These are phyloP conservation scores for Anas platyrhynchos DNA, from an alignment of 2,113 vertebrate genomes.

Conservation along the genomic window DNA sequence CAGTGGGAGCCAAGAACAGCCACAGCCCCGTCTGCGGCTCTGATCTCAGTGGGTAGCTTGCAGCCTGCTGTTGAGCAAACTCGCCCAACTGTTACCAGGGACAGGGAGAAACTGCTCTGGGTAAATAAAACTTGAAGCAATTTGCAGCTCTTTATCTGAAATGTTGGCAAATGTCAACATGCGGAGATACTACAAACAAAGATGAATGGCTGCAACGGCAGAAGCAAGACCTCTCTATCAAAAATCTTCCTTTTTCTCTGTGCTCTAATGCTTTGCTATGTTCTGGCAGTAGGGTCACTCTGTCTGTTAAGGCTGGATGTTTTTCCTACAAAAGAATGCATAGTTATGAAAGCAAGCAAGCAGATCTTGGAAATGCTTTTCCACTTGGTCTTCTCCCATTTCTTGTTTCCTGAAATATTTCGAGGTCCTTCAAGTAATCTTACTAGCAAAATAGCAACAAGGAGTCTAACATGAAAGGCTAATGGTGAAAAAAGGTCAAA, in stretches of 20 bases:
- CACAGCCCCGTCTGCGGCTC: not conserved
- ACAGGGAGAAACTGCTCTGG: not conserved
- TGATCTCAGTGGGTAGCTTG: not conserved
- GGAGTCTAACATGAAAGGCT: conserved; percentile 19
- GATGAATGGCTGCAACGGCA: fast-evolving
- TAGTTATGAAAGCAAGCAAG: not conserved
- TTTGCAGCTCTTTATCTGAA: conserved; percentile 32
- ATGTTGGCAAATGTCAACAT: not conserved
- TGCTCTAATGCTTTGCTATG: not conserved
- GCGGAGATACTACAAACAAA: not conserved
- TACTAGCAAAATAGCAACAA: conserved; percentile 2
- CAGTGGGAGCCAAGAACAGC: not conserved
- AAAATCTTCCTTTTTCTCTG: not conserved
- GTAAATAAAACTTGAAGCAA: conserved; percentile 10
- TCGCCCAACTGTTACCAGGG: not conserved
- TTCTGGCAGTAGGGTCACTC: not conserved
- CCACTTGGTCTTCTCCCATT: not conserved
- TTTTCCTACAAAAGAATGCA: not conserved
- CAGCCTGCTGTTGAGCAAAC: not conserved
- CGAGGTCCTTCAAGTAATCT: not conserved
- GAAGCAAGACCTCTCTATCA: not conserved
- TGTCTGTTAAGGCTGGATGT: not conserved
- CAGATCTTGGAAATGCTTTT: not conserved
- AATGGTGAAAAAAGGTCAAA: not conserved
- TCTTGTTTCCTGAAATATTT: conserved; percentile 12